These are phyloP conservation scores for Archegozetes longisetosus DNA, from an alignment of 1,140 invertebrate genomes.

Conservation along the genomic window DNA sequence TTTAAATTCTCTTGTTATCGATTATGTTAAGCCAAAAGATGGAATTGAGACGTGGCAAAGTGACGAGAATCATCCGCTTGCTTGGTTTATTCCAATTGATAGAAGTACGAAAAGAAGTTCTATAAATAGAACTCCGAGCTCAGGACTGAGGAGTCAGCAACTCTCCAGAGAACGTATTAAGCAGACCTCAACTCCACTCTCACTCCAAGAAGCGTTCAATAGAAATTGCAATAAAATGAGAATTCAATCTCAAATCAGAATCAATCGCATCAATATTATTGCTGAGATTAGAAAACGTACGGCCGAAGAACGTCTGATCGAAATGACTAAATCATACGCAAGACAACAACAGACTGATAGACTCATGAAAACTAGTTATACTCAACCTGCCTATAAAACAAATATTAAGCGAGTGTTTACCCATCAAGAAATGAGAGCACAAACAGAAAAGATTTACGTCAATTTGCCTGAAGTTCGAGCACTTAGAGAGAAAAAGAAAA, in stretches of 20 bases:
- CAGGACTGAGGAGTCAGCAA: not conserved
- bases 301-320: not conserved
- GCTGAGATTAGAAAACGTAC: not conserved
- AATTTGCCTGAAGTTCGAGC: constrained; percentile 34
- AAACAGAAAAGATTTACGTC: constrained; percentile 33
- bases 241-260: constrained; percentile 1
- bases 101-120: no score
- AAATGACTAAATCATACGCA: not conserved
- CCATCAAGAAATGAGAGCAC: constrained; percentile 32
- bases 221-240: not conserved
- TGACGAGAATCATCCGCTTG: no score
- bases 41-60: no score
- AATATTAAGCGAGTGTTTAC: constrained; percentile 25
- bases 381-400: not conserved
- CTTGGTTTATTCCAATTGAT: no score
- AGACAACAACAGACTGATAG: not conserved
- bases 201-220: constrained; percentile 8
- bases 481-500: constrained; percentile 30
- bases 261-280: not conserved
- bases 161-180: not conserved
- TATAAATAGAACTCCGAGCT: no score
- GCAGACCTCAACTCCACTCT: not conserved
- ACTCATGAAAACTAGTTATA: not conserved
- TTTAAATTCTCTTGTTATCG: no score
- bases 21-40: no score